Base-by-base conservation (phyloP, 2,888 invertebrate genomes). In the Campoletis raptor region DNA sequence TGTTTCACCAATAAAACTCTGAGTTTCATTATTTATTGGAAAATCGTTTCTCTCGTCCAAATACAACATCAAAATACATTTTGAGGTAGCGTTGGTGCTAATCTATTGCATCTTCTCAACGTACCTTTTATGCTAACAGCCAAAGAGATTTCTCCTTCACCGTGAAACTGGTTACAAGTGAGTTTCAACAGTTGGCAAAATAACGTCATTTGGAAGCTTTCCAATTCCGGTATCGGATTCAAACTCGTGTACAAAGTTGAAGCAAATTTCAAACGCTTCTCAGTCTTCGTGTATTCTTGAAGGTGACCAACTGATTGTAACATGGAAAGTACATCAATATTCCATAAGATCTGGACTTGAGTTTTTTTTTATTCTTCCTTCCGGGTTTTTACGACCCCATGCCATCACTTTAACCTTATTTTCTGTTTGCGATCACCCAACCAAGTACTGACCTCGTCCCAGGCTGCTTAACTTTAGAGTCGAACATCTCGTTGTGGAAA, bases 131-230 rank as follows among this genome's bases (percentile, higher is more conserved):
- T 30, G 15, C 30, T 8, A 61, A 61, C 15, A 61, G 30, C 15
- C 10, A 15, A 15, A 61, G 30, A 61, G 61, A 30, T 30, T 61
- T 7, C 61, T 61, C 30, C 30, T 48, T 30, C 12, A 61, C 61
- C 61, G 30, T 61, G 61, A 61, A 61, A 61, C 61, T 61, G 61
- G 61, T 30, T 61, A 15, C 61, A 15, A 61, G 61, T 61, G 61
- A 30, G 61, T 61, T 61, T 61, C 30, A 30, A 30, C 24, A 61
- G 70, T 30, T 48, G 24, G 48, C 30, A 9, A 72, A 30, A 52
- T 40, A 40, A 30, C 48, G 48, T 48, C 48, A 52, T 18, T 48
- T 72, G 70, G 70, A 72, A 72, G 45, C 48, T 48, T 72, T 72
- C 70, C 70, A 72, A 48, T 30, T 45, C 18, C 70, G 18, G 70